These are phyloP conservation scores for Peromyscus melanophrys DNA, from an alignment of 2,797 vertebrate species.

Conservation along the genomic window DNA sequence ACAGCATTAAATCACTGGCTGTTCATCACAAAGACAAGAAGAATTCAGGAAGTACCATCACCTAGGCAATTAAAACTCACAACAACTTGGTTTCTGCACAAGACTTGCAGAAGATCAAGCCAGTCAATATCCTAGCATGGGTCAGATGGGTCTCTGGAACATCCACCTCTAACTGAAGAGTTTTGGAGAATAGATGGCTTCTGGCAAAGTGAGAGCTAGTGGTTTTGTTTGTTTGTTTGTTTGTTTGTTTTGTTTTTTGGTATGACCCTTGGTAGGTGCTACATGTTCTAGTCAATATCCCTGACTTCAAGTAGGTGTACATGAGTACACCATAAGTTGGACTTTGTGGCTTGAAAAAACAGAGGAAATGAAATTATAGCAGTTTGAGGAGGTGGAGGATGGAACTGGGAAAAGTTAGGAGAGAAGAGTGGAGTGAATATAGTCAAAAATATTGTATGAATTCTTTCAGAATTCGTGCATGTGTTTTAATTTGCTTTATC, in stretches of 20 bases:
- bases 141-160: background rate
- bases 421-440: too few relatives aligned
- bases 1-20: too few relatives aligned
- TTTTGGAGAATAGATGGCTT: background rate
- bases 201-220: background rate
- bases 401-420: too few relatives aligned
- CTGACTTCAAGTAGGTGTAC: background rate
- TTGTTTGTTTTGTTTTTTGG: background rate
- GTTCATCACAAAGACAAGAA: background rate
- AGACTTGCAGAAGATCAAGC: background rate
- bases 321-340: background rate
- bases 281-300: background rate
- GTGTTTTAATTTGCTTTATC: too few relatives aligned
- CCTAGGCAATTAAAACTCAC: background rate
- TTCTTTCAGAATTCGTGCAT: too few relatives aligned
- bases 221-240: too few relatives aligned
- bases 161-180: background rate
- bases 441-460: too few relatives aligned
- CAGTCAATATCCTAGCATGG: background rate
- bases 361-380: background rate
- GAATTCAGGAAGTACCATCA: background rate
- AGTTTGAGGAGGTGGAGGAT: background rate
- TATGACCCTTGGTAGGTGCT: background rate
- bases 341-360: background rate
- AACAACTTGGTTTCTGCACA: background rate